These are phyloP conservation scores for Heliornis fulica DNA, from an alignment of 2,113 vertebrate species.

Conservation along the genomic window DNA sequence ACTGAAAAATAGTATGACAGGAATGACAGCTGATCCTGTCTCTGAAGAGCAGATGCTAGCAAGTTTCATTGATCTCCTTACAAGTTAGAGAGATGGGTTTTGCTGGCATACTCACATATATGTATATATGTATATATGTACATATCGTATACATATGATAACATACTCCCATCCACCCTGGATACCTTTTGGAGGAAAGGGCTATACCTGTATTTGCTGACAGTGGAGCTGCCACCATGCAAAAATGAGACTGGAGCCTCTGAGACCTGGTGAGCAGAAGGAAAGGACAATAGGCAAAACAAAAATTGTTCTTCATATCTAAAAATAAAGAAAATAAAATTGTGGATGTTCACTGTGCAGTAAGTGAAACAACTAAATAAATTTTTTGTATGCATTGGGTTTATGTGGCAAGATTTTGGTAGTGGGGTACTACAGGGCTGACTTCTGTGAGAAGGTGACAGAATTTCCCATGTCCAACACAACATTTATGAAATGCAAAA, in stretches of 20 bases:
- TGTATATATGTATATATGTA: too few species aligned
- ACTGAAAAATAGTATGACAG: rapidly evolving
- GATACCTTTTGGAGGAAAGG: background rate
- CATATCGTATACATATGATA: too few species aligned
- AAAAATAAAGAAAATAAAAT: background rate
- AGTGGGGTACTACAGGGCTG: too few species aligned
- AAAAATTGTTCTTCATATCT: background rate
- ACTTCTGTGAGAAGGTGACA: too few species aligned
- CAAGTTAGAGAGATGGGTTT: background rate
- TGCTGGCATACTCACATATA: too few species aligned
- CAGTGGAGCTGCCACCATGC: background rate
- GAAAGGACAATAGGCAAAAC: background rate
- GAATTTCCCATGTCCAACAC: too few species aligned
- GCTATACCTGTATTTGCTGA: background rate
- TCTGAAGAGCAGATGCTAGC: background rate
- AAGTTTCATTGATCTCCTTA: background rate
- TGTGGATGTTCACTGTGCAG: too few species aligned
- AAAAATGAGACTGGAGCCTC: too few species aligned
- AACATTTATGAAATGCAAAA: too few species aligned
- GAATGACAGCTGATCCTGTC: background rate
- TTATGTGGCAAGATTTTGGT: too few species aligned
- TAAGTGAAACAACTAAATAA: too few species aligned
- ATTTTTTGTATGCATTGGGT: too few species aligned
- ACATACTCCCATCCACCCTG: background rate
- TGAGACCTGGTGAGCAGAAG: background rate